phyloP scores from a whole-genome alignment of 2,888 invertebrate species.

The Tenthredo distinguenda region DNA sequence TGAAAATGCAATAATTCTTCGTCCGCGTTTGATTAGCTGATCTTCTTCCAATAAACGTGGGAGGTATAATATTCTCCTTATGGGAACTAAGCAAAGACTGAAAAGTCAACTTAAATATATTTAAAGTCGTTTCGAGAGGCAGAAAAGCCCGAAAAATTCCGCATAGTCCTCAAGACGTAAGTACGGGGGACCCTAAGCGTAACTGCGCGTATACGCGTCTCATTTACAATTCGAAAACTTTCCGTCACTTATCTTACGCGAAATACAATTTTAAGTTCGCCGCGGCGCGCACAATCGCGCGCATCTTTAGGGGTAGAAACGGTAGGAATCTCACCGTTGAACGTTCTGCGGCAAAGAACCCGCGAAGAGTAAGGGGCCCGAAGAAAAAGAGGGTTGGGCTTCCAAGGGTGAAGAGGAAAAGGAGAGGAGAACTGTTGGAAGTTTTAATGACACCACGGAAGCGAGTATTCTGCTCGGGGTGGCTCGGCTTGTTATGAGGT shows the following conservation, averaged over 20 bases:
- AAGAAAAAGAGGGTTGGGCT: constrained; percentile 1
- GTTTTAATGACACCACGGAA: constrained; percentile 51
- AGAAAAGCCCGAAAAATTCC: constrained; percentile 8
- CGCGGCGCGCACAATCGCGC: constrained; percentile 29
- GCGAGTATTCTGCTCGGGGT: constrained; percentile 46
- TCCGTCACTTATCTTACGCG: constrained; percentile 48
- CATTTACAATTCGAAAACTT: constrained; percentile 51
- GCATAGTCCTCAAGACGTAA: background rate
- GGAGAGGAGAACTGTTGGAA: constrained; percentile 44
- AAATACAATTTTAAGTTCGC: constrained; percentile 49
- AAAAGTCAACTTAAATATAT: constrained; percentile 15
- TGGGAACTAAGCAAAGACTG: background rate
- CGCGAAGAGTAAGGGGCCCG: constrained; percentile 31
- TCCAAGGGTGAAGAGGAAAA: background rate
- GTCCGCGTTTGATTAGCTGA: background rate
- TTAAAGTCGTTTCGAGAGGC: constrained; percentile 13
- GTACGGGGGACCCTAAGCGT: background rate
- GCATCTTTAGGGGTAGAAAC: constrained; percentile 26
- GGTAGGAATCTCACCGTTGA: constrained; percentile 37
- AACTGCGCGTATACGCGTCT: constrained; percentile 47
- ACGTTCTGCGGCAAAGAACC: constrained; percentile 15
- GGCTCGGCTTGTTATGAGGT: constrained; percentile 47
- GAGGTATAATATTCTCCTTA: background rate
- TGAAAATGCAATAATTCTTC: background rate
- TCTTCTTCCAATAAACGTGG: background rate